Base-by-base conservation (phyloP, 1,140 invertebrate species). In the Batillaria attramentaria region DNA sequence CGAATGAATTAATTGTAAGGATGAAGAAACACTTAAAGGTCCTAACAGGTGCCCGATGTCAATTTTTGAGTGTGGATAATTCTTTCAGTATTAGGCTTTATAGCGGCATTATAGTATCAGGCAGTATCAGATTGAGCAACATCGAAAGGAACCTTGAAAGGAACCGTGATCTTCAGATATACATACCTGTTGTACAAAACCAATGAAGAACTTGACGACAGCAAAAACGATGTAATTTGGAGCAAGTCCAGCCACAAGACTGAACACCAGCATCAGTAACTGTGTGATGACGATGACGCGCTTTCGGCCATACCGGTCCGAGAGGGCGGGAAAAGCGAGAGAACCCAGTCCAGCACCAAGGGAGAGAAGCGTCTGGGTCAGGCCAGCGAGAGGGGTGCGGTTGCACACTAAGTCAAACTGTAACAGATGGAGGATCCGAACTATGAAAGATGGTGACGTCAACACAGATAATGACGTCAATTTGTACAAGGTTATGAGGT, bases 391-490 rank as follows among this genome's bases (percentile, higher is more conserved):
- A 54, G 62, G 24, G 24, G 54, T 62, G 18, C 72, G 57, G 4
- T 79, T 77, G 72, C 80, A 81, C 20, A 81, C 77, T 0, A 81
- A 39, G 39, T 81, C 80, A 65, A 79, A 76, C 80, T 81, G 70
- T 0, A 74, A 74, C 33, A n/a, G 16, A 72, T 2, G 1, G 43
- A 18, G 33, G 35, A n/a, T 66, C n/a, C 18, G 35, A 66, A 31
- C 33, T 31, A 18, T 66, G 1, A 24, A 24, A 16, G 33, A 2
- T 66, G 31, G n/a, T 66, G 16, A n/a, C 16, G 35, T 24, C 16
- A 35, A 2, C 18, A 24, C 18, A 5, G 2, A 31, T 16, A 24
- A 66, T 31, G 2, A 18, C 18, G 16, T 66, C 16, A 66, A 31
- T 24, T 0, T 35, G 35, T 1, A 18, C 18, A 28, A 31, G 65